These are phyloP conservation scores for Pimpla rufipes DNA, from an alignment of 2,888 invertebrate species.

Conservation along the genomic window DNA sequence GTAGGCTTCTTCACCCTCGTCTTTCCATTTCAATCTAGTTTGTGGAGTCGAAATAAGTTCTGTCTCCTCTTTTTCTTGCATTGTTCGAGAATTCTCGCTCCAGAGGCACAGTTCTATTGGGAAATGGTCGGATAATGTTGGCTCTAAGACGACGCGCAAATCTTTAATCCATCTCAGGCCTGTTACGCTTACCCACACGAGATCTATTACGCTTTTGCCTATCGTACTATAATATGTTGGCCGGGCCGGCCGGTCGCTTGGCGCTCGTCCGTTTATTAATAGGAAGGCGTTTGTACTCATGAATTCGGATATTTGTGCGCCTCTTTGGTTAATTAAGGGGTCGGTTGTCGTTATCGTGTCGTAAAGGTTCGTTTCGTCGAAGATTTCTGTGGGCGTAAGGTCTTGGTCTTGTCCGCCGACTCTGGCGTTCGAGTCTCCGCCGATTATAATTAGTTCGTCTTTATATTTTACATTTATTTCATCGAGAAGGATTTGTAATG, in stretches of 20 bases:
- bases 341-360: background rate
- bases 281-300: conserved; percentile 4
- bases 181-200: conserved; percentile 12
- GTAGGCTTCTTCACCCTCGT: background rate
- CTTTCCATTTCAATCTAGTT: conserved; percentile 1
- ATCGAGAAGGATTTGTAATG: background rate
- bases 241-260: conserved; percentile 27
- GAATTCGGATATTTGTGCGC: conserved; percentile 8
- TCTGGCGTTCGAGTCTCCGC: too few relatives aligned
- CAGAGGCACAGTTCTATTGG: conserved; percentile 1
- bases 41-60: background rate
- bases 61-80: background rate
- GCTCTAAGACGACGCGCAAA: background rate
- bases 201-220: conserved; percentile 24
- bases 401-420: background rate
- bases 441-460: background rate
- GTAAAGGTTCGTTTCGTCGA: background rate
- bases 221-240: background rate
- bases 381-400: conserved; percentile 24
- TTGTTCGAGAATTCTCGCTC: background rate
- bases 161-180: conserved; percentile 1
- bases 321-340: conserved; percentile 15
- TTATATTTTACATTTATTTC: background rate
- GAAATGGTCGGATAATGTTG: conserved; percentile 20
- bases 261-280: conserved; percentile 18